Evolutionary conservation across 2,888 invertebrate genomes (phyloP), one percentile per base, ranked within the genome.

Genomic region (Elgonia sp.): DNA sequence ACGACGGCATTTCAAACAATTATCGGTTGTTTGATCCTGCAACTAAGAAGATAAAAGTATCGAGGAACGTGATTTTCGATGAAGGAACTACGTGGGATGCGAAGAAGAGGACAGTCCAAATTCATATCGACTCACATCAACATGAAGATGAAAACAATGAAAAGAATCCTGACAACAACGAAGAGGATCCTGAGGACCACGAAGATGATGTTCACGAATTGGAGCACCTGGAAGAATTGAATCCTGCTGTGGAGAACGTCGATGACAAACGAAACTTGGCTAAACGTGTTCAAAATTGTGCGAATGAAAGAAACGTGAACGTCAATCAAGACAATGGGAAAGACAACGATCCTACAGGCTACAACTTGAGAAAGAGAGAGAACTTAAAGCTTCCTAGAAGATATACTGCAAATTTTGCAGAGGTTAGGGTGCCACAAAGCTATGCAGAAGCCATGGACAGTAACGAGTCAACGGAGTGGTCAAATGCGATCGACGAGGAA

Each of bases 1-100:
- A 89, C 72, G 81, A 88, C 9, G 75, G 62, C 0, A 63, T 83
- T 16, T 83, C 89, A 0, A 63, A 62, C 0, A 85, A 86, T 57
- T 87, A 83, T 55, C 42, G 85, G 0, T 37, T 86, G 39, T 84
- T 82, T 21, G 73, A 88, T 60, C 79, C 87, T 7, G 21, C 21
- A 0, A 72, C 77, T 2, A 84, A 50, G 42, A 86, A 81, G 29
- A 53, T 86, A 10, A 76, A 21, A 14, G 46, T 75, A 40, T 75
- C 46, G 3, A 20, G 76, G 39, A 60, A 76, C n/a, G 76, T 76
- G 9, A 7, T 63, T 18, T 63, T 63, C 20, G n/a, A 76, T n/a
- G 76, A 75, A 65, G 10, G 16, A 6, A 65, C 53, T 10, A 70
- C 50, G 29, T 50, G 46, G 9, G n/a, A 69, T 21, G 50, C n/a